Percentiles rank a stretch among this genome's conserved stretches.
These are phyloP conservation scores for Tragulus kanchil DNA, from an alignment of 2,113 vertebrate genomes.

Conservation along the genomic window DNA sequence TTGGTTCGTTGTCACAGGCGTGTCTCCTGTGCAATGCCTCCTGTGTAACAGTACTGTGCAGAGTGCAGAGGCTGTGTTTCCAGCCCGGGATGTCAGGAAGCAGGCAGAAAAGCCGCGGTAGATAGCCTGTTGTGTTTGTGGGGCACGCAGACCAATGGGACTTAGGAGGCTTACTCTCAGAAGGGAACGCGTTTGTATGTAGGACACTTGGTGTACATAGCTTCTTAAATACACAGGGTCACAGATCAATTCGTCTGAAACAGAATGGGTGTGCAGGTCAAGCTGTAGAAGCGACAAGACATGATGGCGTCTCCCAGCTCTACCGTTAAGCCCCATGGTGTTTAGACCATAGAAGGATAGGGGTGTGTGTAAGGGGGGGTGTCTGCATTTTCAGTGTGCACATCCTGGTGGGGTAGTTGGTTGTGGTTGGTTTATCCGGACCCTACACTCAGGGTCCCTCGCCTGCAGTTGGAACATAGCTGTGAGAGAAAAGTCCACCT, in stretches of 20 bases:
- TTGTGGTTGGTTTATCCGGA: neutral
- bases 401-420: too few species aligned
- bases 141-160: neutral
- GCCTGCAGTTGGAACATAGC: neutral
- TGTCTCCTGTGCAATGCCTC: neutral
- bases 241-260: neutral
- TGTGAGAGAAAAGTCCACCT: neutral
- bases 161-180: neutral
- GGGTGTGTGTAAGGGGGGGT: rapidly evolving
- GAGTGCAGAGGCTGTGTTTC: neutral
- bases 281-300: neutral
- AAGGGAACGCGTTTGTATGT: neutral
- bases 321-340: rapidly evolving
- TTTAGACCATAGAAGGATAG: neutral
- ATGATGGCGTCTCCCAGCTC: neutral
- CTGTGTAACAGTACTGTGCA: neutral
- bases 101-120: neutral
- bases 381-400: neutral
- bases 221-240: constrained; percentile 50
- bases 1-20: neutral
- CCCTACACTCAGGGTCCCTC: neutral
- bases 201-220: neutral
- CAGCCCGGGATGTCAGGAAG: neutral
- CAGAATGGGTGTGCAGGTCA: rapidly evolving
- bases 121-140: neutral